These are phyloP conservation scores for Thripadectes ignobilis DNA, from an alignment of 2,797 vertebrate species.

Conservation along the genomic window DNA sequence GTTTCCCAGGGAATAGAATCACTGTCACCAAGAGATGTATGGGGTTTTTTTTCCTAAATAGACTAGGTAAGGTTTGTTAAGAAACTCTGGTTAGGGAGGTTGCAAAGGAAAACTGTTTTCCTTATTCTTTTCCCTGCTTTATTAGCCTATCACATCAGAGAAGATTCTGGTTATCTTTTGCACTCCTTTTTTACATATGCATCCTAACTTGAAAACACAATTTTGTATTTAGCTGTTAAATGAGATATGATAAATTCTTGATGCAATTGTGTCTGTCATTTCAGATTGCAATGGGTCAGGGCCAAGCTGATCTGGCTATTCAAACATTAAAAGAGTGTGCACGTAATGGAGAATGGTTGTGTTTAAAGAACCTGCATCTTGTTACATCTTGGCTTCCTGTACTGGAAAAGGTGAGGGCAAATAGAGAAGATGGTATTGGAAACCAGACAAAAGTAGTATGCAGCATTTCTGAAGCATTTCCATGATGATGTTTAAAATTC, in stretches of 20 bases:
- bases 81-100: not conserved
- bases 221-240: not conserved
- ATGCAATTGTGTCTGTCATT: not conserved
- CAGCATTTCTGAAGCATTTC: not conserved
- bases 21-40: not conserved
- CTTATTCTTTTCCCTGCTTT: not conserved
- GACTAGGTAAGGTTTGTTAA: not conserved
- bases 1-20: not conserved
- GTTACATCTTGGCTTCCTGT: constrained; percentile 93
- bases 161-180: not conserved
- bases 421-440: not conserved
- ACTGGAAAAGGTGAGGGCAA: constrained; percentile 88
- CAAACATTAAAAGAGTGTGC: constrained; percentile 90
- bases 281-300: constrained; percentile 98
- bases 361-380: constrained; percentile 96
- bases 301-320: constrained; percentile 93
- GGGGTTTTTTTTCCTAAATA: not conserved
- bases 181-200: not conserved
- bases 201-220: not conserved
- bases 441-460: not conserved
- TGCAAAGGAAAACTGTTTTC: not conserved
- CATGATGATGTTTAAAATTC: not conserved
- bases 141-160: not conserved
- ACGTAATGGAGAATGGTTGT: constrained; percentile 91
- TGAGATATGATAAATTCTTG: not conserved